phyloP scores from a whole-genome alignment of 2,888 invertebrate genomes.

The Lucinisca nassula region DNA sequence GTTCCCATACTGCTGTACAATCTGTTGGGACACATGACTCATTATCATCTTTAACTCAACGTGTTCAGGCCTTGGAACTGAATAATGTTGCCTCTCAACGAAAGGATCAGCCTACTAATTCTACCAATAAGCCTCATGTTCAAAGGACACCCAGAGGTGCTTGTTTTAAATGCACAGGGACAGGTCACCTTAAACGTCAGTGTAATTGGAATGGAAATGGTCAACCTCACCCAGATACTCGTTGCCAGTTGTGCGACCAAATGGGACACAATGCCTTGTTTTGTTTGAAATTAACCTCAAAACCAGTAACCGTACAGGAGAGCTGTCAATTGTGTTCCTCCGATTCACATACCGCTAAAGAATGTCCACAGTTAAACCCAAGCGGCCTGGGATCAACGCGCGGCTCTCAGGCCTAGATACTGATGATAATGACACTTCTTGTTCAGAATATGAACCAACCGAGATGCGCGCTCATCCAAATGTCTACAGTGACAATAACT shows the following conservation, averaged over 20 bases:
- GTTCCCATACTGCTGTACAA: background rate
- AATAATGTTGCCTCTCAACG: background rate
- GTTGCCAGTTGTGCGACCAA: too few species aligned
- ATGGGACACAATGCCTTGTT: too few species aligned
- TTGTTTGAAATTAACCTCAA: too few species aligned
- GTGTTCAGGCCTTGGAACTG: background rate
- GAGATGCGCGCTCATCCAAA: background rate
- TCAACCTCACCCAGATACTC: too few species aligned
- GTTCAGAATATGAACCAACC: background rate
- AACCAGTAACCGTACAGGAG: too few species aligned
- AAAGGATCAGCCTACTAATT: background rate
- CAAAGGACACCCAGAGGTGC: background rate
- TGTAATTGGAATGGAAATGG: slow-evolving; percentile 15
- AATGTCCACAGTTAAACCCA: background rate
- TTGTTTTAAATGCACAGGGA: slow-evolving; percentile 15
- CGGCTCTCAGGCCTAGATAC: background rate
- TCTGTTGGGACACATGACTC: background rate
- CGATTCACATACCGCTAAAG: background rate
- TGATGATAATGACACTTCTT: background rate
- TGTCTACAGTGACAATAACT: background rate
- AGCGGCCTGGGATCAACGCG: background rate
- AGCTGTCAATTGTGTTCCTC: too few species aligned
- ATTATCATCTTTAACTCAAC: background rate
- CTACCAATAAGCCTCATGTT: background rate
- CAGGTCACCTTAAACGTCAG: background rate